Conservation (phyloP, 1,140 invertebrate species). For the Anthonomus grandis region DNA sequence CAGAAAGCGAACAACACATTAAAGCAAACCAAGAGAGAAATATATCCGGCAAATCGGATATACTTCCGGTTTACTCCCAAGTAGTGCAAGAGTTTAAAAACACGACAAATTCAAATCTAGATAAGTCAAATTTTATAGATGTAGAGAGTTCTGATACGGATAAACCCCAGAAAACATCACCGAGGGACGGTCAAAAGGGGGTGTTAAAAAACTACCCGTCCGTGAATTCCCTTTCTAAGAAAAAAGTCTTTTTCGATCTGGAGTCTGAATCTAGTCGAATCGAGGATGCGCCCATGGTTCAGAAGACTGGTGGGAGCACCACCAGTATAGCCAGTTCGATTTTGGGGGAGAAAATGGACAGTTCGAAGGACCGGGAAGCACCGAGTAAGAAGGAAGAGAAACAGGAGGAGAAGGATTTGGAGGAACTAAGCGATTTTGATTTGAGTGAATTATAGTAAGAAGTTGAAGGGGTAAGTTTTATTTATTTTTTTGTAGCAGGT, state of each 20-base stretch:
- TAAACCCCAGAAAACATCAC: constrained; percentile 12
- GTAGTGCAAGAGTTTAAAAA: not conserved
- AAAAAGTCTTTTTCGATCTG: constrained; percentile 44
- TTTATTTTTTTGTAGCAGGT: too few species aligned
- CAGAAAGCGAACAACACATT: constrained; percentile 29
- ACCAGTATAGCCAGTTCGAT: constrained; percentile 38
- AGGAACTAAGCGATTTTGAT: constrained; percentile 33
- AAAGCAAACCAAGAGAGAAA: not conserved
- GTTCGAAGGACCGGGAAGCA: constrained; percentile 7
- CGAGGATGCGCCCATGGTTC: not conserved
- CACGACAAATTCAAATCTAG: constrained; percentile 20
- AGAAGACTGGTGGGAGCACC: constrained; percentile 32
- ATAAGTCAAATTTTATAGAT: constrained; percentile 11
- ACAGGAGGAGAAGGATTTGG: constrained; percentile 20
- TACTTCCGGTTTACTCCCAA: not conserved
- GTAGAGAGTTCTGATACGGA: not conserved
- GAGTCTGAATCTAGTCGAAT: constrained; percentile 24
- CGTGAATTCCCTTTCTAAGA: constrained; percentile 34
- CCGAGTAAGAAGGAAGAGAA: constrained; percentile 12
- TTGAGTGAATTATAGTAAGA: constrained; percentile 28
- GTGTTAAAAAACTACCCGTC: constrained; percentile 36
- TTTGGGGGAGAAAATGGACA: constrained; percentile 21
- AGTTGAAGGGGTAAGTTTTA: too few species aligned
- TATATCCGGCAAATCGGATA: not conserved
- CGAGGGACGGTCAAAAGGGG: constrained; percentile 28